phyloP scores from a whole-genome alignment of 2,888 invertebrate genomes.

The Proisotoma minuta region DNA sequence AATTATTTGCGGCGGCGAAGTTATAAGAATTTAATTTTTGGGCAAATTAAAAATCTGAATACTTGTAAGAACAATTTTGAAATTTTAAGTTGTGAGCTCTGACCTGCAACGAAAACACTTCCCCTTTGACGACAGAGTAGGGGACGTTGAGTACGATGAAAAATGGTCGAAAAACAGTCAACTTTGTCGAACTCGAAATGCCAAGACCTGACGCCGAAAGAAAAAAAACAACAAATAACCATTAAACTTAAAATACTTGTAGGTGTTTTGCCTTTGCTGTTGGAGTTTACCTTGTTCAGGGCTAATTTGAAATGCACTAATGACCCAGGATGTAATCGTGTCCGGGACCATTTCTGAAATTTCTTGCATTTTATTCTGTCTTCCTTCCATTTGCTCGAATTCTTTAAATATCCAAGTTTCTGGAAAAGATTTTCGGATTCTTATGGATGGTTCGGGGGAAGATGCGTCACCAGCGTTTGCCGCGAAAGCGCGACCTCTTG shows the following conservation, averaged over 20 bases:
- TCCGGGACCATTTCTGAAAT: slow-evolving; percentile 17
- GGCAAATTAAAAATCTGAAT: too few relatives aligned
- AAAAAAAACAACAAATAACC: too few relatives aligned
- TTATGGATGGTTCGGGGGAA: neutral
- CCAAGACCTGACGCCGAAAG: neutral
- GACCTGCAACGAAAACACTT: slow-evolving; percentile 79
- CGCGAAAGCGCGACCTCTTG: neutral
- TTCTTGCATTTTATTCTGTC: too few relatives aligned
- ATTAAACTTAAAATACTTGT: too few relatives aligned
- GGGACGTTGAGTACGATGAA: slow-evolving; percentile 82
- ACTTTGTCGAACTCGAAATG: slow-evolving; percentile 50
- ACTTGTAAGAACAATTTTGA: too few relatives aligned
- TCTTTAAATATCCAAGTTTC: slow-evolving; percentile 50
- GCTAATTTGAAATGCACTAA: slow-evolving; percentile 20
- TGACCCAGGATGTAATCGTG: slow-evolving; percentile 34
- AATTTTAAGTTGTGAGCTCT: too few relatives aligned
- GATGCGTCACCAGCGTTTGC: neutral
- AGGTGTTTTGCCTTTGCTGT: too few relatives aligned
- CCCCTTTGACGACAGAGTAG: slow-evolving; percentile 79
- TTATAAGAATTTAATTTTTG: too few relatives aligned
- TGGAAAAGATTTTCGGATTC: slow-evolving; percentile 48
- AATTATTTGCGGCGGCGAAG: too few relatives aligned
- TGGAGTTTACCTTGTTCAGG: neutral
- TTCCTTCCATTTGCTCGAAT: slow-evolving; percentile 10
- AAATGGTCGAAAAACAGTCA: slow-evolving; percentile 75